These are phyloP conservation scores for Coenonympha arcania DNA, from an alignment of 2,888 invertebrate species.

Conservation along the genomic window DNA sequence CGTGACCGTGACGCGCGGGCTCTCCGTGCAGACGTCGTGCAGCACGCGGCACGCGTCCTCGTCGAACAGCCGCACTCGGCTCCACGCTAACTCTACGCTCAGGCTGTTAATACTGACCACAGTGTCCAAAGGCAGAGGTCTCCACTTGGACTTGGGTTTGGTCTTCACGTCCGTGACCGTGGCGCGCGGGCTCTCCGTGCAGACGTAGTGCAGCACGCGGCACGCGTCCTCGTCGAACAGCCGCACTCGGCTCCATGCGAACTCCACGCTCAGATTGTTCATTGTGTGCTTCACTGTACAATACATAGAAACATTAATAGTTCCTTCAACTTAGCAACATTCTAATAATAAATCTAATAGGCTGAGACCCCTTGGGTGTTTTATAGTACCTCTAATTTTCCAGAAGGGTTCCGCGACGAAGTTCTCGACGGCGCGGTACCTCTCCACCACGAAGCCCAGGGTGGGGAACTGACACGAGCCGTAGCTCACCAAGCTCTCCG, in stretches of 20 bases:
- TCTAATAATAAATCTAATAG: no score
- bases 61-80: conserved; percentile 89
- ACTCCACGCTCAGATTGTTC: conserved; percentile 86
- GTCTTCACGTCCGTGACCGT: conserved; percentile 83
- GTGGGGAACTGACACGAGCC: conserved; percentile 99
- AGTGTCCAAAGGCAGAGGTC: conserved; percentile 96
- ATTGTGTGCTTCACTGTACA: conserved; percentile 84
- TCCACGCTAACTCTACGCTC: conserved; percentile 83
- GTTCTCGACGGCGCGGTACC: conserved; percentile 91
- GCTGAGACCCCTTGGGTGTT: no score
- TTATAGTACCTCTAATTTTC: conserved; percentile 93
- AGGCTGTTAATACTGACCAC: conserved; percentile 78
- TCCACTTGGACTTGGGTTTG: conserved; percentile 96
- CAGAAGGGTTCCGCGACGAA: conserved; percentile 97
- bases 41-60: conserved; percentile 85
- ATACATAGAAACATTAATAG: not conserved
- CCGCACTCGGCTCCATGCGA: conserved; percentile 88
- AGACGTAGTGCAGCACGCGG: conserved; percentile 85
- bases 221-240: conserved; percentile 91
- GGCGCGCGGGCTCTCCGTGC: conserved; percentile 81
- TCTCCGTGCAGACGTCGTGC: conserved; percentile 85
- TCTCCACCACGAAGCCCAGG: conserved; percentile 99
- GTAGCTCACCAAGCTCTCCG: conserved; percentile 92
- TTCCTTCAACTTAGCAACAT: not conserved
- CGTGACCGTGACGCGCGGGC: conserved; percentile 81